phyloP scores from a whole-genome alignment of 2,113 vertebrate species.

The Sinocyclocheilus grahami region DNA sequence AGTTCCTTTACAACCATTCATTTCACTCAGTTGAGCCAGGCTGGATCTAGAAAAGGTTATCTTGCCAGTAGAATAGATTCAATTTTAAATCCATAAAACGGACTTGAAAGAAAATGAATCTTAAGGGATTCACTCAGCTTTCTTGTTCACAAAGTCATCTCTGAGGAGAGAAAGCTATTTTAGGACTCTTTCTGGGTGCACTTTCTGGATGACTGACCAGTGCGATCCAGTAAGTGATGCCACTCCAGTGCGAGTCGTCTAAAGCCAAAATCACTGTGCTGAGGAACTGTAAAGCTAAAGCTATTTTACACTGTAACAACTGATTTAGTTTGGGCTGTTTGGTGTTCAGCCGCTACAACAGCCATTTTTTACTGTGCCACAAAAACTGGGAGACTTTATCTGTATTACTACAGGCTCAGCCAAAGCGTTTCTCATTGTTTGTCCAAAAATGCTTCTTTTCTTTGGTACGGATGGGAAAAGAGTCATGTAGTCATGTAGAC shows the following conservation, averaged over 20 bases:
- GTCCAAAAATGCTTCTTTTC: not conserved
- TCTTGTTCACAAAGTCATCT: slow-evolving; percentile 59
- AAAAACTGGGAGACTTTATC: slow-evolving; percentile 17
- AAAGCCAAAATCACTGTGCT: slow-evolving; percentile 51
- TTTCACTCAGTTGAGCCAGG: slow-evolving; percentile 46
- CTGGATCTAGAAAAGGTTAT: slow-evolving; percentile 58
- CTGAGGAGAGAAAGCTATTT: slow-evolving; percentile 45
- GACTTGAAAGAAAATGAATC: slow-evolving; percentile 55
- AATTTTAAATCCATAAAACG: slow-evolving; percentile 57
- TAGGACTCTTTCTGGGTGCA: slow-evolving; percentile 28
- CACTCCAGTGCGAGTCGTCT: slow-evolving; percentile 41
- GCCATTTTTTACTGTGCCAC: slow-evolving; percentile 20
- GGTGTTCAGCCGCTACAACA: slow-evolving; percentile 21
- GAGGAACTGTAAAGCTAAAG: slow-evolving; percentile 40
- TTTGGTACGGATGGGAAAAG: not conserved
- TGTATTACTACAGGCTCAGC: slow-evolving; percentile 6
- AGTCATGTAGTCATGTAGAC: not conserved
- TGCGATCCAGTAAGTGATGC: slow-evolving; percentile 47
- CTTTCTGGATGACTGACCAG: slow-evolving; percentile 57
- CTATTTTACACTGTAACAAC: slow-evolving; percentile 47
- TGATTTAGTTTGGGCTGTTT: slow-evolving; percentile 39
- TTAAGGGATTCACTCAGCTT: slow-evolving; percentile 53
- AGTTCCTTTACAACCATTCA: slow-evolving; percentile 58
- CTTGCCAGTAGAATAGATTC: slow-evolving; percentile 52
- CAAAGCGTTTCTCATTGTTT: not conserved